Conservation (phyloP, 2,113 vertebrate species). For the Cephalopholis sonnerati region DNA sequence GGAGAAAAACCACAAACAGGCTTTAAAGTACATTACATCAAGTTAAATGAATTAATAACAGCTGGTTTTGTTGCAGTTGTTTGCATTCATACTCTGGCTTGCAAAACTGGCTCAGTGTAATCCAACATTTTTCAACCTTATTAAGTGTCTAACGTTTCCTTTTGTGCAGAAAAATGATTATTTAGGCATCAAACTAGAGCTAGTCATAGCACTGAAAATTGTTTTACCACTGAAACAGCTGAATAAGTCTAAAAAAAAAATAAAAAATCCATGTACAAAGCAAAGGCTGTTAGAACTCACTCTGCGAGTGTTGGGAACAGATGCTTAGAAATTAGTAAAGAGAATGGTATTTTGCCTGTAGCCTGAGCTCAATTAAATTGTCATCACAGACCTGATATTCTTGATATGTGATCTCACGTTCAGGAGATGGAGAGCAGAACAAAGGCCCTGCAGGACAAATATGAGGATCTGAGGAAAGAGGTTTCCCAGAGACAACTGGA, state of each 20-base stretch:
- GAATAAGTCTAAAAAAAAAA: neutral
- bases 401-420: conserved; percentile 13
- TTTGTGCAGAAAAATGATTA: neutral
- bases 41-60: conserved; percentile 23
- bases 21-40: conserved; percentile 1
- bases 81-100: neutral
- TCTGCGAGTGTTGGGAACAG: neutral
- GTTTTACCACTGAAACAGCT: neutral
- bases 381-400: conserved; percentile 1
- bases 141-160: neutral
- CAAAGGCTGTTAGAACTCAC: neutral
- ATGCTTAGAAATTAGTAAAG: neutral
- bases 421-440: conserved; percentile 86
- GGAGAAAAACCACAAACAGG: neutral
- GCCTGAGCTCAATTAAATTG: neutral
- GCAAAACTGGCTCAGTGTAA: neutral
- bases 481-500: conserved; percentile 87
- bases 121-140: neutral
- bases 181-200: neutral
- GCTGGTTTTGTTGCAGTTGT: conserved; percentile 11
- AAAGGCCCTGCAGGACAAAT: conserved; percentile 84
- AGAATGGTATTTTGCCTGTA: neutral
- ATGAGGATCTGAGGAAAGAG: conserved; percentile 90
- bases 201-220: neutral
- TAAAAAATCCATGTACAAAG: neutral